Evolutionary conservation across 2,888 invertebrate species (phyloP).

Genomic region (Ornithoptera priamus): DNA sequence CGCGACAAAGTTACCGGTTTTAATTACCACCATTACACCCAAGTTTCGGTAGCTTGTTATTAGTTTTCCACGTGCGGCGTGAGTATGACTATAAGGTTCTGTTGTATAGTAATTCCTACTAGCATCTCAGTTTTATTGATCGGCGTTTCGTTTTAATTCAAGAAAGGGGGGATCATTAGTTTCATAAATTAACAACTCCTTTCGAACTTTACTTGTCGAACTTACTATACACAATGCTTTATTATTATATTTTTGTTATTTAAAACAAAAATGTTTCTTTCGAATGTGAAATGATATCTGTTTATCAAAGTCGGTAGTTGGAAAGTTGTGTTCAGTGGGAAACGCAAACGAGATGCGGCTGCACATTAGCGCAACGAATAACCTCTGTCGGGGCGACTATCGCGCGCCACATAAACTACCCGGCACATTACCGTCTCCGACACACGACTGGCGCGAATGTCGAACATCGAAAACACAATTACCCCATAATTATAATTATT

Average conservation of each 20-base stretch:
- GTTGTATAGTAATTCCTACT: neutral
- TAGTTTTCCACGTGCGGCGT: neutral
- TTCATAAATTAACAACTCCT: no score
- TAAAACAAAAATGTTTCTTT: neutral
- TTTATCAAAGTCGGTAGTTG: conserved; percentile 22
- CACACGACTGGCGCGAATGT: conserved; percentile 40
- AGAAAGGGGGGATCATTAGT: no score
- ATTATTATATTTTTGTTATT: no score
- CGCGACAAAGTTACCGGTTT: conserved; percentile 3
- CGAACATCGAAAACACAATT: neutral
- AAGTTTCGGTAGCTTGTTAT: neutral
- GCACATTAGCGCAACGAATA: conserved; percentile 78
- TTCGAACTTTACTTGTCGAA: no score
- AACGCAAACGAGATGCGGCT: conserved; percentile 70
- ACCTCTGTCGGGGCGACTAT: conserved; percentile 74
- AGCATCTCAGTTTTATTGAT: neutral
- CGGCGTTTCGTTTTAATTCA: neutral
- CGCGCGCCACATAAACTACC: conserved; percentile 74
- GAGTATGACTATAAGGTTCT: neutral
- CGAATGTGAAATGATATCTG: conserved; percentile 11
- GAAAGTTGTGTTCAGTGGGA: conserved; percentile 38
- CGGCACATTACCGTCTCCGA: conserved; percentile 64
- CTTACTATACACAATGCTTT: no score
- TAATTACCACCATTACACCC: neutral
- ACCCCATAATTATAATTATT: no score